Conservation (phyloP, 1,140 invertebrate species). For the Odontomachus brunneus region DNA sequence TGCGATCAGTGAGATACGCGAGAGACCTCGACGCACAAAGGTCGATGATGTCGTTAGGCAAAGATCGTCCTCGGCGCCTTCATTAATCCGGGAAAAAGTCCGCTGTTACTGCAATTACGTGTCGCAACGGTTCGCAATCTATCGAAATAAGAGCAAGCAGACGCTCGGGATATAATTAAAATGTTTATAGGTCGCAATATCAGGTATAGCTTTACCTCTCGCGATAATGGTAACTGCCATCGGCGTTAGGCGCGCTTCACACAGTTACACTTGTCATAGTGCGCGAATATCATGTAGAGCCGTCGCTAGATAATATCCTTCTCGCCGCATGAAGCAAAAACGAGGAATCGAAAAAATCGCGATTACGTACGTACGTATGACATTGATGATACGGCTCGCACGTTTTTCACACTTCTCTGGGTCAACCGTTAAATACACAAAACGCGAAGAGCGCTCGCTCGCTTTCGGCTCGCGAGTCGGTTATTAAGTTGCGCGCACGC, state of each 20-base stretch:
- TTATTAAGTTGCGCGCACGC: constrained; percentile 76
- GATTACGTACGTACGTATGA: constrained; percentile 12
- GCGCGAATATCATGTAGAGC: background rate
- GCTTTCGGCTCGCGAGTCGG: constrained; percentile 29
- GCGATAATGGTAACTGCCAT: constrained; percentile 24
- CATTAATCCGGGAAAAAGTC: constrained; percentile 5
- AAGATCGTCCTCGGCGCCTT: background rate
- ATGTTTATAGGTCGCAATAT: constrained; percentile 12
- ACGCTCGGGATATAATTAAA: constrained; percentile 33
- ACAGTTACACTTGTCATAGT: constrained; percentile 16
- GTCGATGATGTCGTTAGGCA: background rate
- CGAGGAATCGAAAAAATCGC: background rate
- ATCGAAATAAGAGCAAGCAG: constrained; percentile 17
- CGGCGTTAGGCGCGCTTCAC: constrained; percentile 31
- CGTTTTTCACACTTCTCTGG: constrained; percentile 26
- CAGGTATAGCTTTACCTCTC: constrained; percentile 1
- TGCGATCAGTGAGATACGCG: constrained; percentile 1
- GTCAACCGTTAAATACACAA: constrained; percentile 54
- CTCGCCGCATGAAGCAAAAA: background rate
- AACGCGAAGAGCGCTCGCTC: constrained; percentile 11
- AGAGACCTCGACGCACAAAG: constrained; percentile 22
- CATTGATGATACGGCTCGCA: background rate
- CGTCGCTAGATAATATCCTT: constrained; percentile 16
- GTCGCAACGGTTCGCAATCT: background rate
- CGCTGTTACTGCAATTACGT: constrained; percentile 5